phyloP scores from a whole-genome alignment of 2,113 vertebrate species.

The Panthera uncia region DNA sequence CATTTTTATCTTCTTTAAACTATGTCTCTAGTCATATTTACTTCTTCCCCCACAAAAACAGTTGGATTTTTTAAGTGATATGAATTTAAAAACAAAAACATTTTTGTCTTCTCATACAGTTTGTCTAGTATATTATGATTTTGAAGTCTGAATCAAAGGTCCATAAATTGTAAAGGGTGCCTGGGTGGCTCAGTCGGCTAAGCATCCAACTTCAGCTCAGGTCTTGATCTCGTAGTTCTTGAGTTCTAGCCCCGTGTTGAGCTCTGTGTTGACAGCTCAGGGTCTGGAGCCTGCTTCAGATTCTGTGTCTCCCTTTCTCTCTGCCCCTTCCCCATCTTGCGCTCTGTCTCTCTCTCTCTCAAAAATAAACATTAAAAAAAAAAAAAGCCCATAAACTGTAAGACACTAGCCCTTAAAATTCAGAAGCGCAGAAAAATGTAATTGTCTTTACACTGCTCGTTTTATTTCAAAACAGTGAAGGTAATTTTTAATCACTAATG shows the following conservation, averaged over 20 bases:
- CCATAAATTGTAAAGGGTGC: background rate
- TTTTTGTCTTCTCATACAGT: background rate
- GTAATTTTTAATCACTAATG: background rate
- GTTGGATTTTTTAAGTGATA: background rate
- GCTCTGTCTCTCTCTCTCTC: too few relatives aligned
- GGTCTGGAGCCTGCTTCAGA: too few relatives aligned
- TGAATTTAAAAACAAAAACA: background rate
- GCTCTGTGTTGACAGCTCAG: too few relatives aligned
- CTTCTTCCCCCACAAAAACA: background rate
- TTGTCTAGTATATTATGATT: background rate
- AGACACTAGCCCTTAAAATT: background rate
- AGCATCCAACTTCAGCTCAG: too few relatives aligned
- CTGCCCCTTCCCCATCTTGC: too few relatives aligned
- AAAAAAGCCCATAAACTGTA: background rate
- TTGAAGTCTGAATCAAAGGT: slow-evolving; percentile 4
- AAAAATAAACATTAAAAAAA: too few relatives aligned
- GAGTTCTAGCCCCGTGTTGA: too few relatives aligned
- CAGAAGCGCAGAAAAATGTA: background rate
- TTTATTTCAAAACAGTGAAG: background rate
- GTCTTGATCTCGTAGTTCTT: too few relatives aligned
- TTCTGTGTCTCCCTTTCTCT: too few relatives aligned
- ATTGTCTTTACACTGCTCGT: background rate
- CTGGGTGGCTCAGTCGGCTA: too few relatives aligned
- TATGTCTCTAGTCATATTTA: background rate
- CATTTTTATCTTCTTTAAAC: background rate